These are phyloP conservation scores for Zeus faber DNA, from an alignment of 2,113 vertebrate species.

Conservation along the genomic window DNA sequence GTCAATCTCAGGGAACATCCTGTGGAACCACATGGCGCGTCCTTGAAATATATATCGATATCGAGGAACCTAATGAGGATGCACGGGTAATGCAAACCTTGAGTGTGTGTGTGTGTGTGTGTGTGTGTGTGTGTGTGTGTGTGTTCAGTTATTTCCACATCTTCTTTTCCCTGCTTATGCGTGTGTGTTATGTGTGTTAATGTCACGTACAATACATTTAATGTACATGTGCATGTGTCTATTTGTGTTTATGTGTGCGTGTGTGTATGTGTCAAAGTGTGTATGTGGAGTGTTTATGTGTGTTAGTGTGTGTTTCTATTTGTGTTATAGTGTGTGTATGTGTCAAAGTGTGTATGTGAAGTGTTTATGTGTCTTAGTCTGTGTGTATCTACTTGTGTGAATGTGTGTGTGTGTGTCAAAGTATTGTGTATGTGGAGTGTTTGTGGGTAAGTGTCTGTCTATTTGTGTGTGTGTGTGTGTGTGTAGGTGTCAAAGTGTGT, in stretches of 20 bases:
- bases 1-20: too few relatives aligned
- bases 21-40: too few relatives aligned
- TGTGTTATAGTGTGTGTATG: not conserved
- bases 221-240: not conserved
- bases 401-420: conserved; percentile 12
- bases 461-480: conserved; percentile 3
- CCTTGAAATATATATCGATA: too few relatives aligned
- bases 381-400: not conserved
- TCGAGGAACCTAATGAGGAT: too few relatives aligned
- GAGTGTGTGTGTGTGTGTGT: conserved; percentile 4
- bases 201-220: too few relatives aligned
- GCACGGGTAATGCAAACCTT: too few relatives aligned
- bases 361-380: not conserved
- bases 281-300: not conserved
- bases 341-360: conserved; percentile 1
- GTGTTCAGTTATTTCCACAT: too few relatives aligned
- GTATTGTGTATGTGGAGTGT: too few relatives aligned
- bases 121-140: conserved; percentile 5
- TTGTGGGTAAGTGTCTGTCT: not conserved
- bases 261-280: conserved; percentile 2
- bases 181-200: conserved; percentile 9
- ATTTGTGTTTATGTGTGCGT: not conserved
- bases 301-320: not conserved
- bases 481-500: conserved; percentile 2
- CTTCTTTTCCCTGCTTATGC: too few relatives aligned